phyloP scores from a whole-genome alignment of 2,797 vertebrate genomes.

The Hozukius guyotensis region DNA sequence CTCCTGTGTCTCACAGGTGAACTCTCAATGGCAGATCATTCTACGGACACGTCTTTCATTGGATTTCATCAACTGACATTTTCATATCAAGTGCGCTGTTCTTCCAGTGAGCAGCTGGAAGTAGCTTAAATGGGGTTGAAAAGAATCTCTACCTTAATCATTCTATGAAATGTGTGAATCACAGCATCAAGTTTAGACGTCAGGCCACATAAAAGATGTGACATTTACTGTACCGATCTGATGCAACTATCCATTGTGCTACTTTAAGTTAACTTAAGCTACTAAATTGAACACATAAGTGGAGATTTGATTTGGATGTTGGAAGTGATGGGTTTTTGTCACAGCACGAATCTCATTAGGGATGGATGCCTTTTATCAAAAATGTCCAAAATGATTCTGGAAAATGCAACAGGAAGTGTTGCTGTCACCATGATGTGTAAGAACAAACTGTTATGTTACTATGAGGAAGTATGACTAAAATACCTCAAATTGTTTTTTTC shows the following conservation, averaged over 20 bases:
- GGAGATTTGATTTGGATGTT: background rate
- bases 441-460: background rate
- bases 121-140: slow-evolving; percentile 8
- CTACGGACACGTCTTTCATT: slow-evolving; percentile 32
- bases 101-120: slow-evolving; percentile 3
- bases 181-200: background rate
- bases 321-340: background rate
- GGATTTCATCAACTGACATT: slow-evolving; percentile 64
- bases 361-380: too few species aligned
- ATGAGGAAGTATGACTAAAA: background rate
- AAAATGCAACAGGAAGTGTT: background rate
- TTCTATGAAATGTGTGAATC: slow-evolving; percentile 7
- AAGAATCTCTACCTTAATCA: slow-evolving; percentile 19
- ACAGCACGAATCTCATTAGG: background rate
- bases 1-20: slow-evolving; percentile 24
- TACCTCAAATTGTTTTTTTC: background rate
- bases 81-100: slow-evolving; percentile 29
- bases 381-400: background rate
- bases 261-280: background rate
- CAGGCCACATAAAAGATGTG: slow-evolving; percentile 17
- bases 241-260: background rate
- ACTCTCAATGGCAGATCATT: slow-evolving; percentile 13
- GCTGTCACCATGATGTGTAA: background rate
- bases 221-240: slow-evolving; percentile 13
- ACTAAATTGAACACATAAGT: background rate